Base-by-base conservation (phyloP, 2,113 vertebrate genomes). In the Percopsis transmontana region DNA sequence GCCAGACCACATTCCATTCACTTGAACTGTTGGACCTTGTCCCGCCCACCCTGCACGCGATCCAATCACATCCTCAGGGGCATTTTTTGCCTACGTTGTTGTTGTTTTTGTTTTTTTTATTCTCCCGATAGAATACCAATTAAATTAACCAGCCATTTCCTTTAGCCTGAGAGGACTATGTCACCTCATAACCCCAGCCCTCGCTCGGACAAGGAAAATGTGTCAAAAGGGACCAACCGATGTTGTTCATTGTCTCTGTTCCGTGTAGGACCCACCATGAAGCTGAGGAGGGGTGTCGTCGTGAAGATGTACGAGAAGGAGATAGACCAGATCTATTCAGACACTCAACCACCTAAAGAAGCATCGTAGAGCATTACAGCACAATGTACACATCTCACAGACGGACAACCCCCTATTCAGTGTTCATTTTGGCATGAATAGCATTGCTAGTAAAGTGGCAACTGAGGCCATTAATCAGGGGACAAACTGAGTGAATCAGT, bases 181-280 rank as follows among this genome's bases (percentile, higher is more conserved):
- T 33, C 27, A 33, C 27, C 27, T 27, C 27, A 27, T 27, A 27
- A 27, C 27, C 27, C 5, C 27, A 33, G 27, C 27, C 27, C 1
- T 33, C 27, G 2, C 27, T 33, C 6, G 27, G 8, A 33, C 2
- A 33, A 33, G 27, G 27, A 33, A 4, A 33, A 33, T 33, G 27
- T 33, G 27, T 1, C 5, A 33, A 33, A 33, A 0, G 27, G 5
- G 27, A 33, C 27, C 1, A 5, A 33, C n/a, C n/a, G n/a, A n/a
- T n/a, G n/a, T n/a, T n/a, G n/a, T n/a, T n/a, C n/a, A n/a, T n/a
- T 55, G 38, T 20, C 58, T 14, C 33, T 54, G 18, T 82, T 59
- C 5, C 51, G 3, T 55, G 21, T 78, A 94, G 92, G 93, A 66
- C 93, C 93, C 23, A 94, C 93, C 44, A 82, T 94, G 93, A 94